Percentiles rank a stretch among this genome's conserved stretches.
These are phyloP conservation scores for Serilophus lunatus DNA, from an alignment of 2,113 vertebrate species.

Conservation along the genomic window DNA sequence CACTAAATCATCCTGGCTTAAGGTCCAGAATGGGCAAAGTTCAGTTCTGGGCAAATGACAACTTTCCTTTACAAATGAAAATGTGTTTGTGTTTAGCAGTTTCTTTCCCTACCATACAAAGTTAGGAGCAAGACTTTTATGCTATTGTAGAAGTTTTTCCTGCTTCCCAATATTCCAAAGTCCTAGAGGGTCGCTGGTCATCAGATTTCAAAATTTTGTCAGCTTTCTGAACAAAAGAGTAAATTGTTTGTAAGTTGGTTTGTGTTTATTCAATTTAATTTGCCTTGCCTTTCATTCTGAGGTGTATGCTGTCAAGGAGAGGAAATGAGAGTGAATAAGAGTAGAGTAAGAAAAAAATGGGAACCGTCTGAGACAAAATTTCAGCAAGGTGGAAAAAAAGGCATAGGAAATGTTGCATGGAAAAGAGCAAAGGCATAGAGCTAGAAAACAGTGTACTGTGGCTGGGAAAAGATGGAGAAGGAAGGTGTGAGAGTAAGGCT, in stretches of 20 bases:
- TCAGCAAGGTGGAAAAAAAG: not conserved
- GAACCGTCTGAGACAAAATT: not conserved
- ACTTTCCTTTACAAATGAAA: not conserved
- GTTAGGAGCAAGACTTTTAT: not conserved
- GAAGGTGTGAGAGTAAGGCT: not conserved
- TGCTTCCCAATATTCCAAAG: not conserved
- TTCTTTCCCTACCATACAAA: not conserved
- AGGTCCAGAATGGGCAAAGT: not conserved
- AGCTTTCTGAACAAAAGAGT: not conserved
- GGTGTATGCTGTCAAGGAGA: not conserved
- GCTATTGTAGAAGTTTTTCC: not conserved
- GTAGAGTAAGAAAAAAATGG: not conserved
- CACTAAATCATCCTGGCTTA: not conserved
- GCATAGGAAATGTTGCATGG: not conserved
- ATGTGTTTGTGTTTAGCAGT: not conserved
- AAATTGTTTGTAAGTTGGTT: not conserved
- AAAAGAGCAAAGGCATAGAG: not conserved
- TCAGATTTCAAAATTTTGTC: not conserved
- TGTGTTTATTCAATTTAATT: not conserved
- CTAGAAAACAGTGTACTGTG: accelerated
- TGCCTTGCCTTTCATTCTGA: not conserved
- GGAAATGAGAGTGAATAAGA: not conserved
- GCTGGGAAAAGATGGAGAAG: not conserved
- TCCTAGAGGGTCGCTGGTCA: not conserved
- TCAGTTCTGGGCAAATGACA: not conserved